phyloP scores from a whole-genome alignment of 2,888 invertebrate genomes.

The Nephrotoma guestfalica region DNA sequence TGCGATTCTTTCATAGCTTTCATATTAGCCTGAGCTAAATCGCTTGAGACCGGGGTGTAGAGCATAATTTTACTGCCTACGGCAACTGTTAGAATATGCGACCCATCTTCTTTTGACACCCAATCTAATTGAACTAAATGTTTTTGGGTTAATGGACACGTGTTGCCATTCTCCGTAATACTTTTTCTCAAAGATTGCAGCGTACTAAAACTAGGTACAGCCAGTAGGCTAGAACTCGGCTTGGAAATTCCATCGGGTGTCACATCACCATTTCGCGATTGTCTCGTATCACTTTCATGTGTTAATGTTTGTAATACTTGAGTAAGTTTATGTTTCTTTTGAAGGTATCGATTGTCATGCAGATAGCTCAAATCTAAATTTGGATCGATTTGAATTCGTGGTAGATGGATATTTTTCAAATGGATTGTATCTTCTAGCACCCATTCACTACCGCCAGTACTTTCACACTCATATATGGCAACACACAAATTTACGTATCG shows the following conservation, averaged over 20 bases:
- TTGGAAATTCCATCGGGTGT: conserved; percentile 27
- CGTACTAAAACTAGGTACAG: conserved; percentile 84
- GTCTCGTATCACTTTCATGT: conserved; percentile 57
- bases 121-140: conserved; percentile 93
- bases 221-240: conserved; percentile 39
- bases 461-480: conserved; percentile 97
- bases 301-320: conserved; percentile 71
- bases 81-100: conserved; percentile 92
- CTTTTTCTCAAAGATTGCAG: conserved; percentile 74
- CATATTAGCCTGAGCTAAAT: conserved; percentile 86
- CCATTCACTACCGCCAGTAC: conserved; percentile 92
- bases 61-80: conserved; percentile 86
- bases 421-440: conserved; percentile 91
- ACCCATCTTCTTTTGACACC: conserved; percentile 98
- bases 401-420: conserved; percentile 78
- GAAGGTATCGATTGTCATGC: conserved; percentile 62
- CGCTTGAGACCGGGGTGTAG: conserved; percentile 87
- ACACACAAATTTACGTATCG: conserved; percentile 83
- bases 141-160: conserved; percentile 79
- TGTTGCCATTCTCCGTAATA: conserved; percentile 83
- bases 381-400: conserved; percentile 64
- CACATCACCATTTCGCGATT: conserved; percentile 37
- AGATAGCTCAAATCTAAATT: conserved; percentile 72
- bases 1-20: conserved; percentile 82
- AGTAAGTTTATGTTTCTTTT: conserved; percentile 68